Base-by-base conservation (phyloP, 2,113 vertebrate species). In the Centropus bengalensis region DNA sequence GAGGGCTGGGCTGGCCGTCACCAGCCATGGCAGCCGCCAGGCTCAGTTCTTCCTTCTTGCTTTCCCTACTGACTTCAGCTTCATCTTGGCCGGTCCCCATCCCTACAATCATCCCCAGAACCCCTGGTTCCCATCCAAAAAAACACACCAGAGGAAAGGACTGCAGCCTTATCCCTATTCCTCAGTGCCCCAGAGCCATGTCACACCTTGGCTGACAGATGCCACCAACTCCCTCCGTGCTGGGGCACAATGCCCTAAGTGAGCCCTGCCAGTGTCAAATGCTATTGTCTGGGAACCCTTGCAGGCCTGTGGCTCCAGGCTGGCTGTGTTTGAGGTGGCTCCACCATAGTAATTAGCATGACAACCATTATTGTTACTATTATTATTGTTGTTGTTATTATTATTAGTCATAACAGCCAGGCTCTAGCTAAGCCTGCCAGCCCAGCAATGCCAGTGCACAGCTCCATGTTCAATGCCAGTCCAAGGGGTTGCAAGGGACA, bases 161-260 rank as follows among this genome's bases (percentile, higher is more conserved):
- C 21, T 78, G 38, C 60, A 89, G 27, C 26, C 73, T 76, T 40
- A 80, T 33, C 20, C 47, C 15, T 11, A 2, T 27, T n/a, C 21
- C 12, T 15, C 12, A 4, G 2, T 27, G 28, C 8, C 32, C 16
- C 0, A 0, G n/a, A 70, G 64, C 24, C 3, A 0, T 24, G 36
- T 74, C 68, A 88, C 42, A 83, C n/a, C n/a, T 69, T 3, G 2
- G 56, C 49, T 5, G 44, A 10, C 44, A 69, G 3, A 0, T 30
- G 21, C 47, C 44, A 59, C 30, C 14, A 0, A 45, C 49, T 38
- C 18, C 24, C 55, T 62, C 66, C 5, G 0, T 28, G 49, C 54
- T 28, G 47, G 54, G 54, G 33, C 54, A 84, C 30, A 55, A 38
- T 9, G 9, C 9, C 51, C 59, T 49, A 22, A 4, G 3, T 2